Percentiles rank a stretch among this genome's conserved stretches.
These are phyloP conservation scores for Pseudois nayaur DNA, from an alignment of 2,113 vertebrate species.

Conservation along the genomic window DNA sequence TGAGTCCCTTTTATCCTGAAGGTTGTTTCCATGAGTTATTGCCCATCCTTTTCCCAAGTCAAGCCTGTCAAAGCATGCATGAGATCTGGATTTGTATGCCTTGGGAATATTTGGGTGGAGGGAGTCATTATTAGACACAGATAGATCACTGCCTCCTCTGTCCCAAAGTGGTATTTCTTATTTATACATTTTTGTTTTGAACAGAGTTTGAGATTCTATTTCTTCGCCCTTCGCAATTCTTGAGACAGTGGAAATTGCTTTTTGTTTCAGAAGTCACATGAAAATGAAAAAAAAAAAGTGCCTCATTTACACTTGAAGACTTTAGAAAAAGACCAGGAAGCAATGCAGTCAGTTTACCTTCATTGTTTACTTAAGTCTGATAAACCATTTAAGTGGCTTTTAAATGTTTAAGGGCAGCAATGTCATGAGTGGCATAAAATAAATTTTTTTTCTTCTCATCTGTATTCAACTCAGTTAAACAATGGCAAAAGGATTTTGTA, in stretches of 20 bases:
- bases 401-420: conserved; percentile 52
- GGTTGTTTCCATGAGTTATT: not conserved
- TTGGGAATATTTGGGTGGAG: not conserved
- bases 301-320: not conserved
- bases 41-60: not conserved
- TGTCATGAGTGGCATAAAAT: conserved; percentile 57
- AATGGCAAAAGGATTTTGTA: conserved; percentile 59
- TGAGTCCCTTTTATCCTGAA: not conserved
- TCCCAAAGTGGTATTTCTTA: not conserved
- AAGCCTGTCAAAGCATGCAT: not conserved
- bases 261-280: not conserved
- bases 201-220: conserved; percentile 24
- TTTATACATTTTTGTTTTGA: not conserved
- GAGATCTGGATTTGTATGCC: not conserved
- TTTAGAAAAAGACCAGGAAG: not conserved
- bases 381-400: conserved; percentile 63
- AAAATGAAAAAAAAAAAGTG: not conserved
- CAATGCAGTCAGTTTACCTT: not conserved
- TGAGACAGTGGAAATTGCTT: not conserved
- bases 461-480: conserved; percentile 28
- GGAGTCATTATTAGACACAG: conserved; percentile 24
- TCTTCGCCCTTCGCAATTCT: not conserved
- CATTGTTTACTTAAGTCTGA: conserved; percentile 55
- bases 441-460: conserved; percentile 39
- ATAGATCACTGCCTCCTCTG: not conserved